These are phyloP conservation scores for Pristiophorus japonicus DNA, from an alignment of 2,113 vertebrate species.

Conservation along the genomic window DNA sequence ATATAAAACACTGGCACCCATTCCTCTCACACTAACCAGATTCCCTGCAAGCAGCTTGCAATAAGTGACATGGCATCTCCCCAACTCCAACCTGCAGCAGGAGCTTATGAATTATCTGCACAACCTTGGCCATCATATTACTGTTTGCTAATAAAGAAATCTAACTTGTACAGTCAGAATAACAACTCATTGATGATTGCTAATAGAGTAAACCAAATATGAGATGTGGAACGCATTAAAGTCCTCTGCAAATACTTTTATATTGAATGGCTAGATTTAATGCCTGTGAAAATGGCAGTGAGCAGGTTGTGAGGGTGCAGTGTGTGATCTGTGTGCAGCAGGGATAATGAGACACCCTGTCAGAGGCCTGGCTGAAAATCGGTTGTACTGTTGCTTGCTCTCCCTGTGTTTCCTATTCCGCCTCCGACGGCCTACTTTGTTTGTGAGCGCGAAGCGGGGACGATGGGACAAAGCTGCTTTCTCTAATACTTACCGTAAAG, in stretches of 20 bases:
- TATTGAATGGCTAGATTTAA: neutral
- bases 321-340: neutral
- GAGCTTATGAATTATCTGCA: neutral
- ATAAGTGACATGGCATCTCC: neutral
- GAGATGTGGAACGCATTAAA: neutral
- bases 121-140: neutral
- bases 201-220: conserved; percentile 21
- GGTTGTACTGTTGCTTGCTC: neutral
- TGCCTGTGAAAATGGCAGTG: neutral
- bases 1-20: neutral
- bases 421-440: conserved; percentile 7
- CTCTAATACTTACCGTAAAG: neutral
- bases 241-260: neutral
- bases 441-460: neutral
- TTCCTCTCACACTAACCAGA: neutral
- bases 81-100: neutral
- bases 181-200: neutral
- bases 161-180: neutral
- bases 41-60: neutral
- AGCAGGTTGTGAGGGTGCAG: neutral
- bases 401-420: neutral
- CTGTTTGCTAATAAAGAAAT: neutral
- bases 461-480: neutral
- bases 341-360: neutral
- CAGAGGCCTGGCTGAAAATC: neutral